Percentiles rank a stretch among this genome's conserved stretches.
Conservation (phyloP, 2,888 invertebrate genomes). For the Toxonevra muliebris region DNA sequence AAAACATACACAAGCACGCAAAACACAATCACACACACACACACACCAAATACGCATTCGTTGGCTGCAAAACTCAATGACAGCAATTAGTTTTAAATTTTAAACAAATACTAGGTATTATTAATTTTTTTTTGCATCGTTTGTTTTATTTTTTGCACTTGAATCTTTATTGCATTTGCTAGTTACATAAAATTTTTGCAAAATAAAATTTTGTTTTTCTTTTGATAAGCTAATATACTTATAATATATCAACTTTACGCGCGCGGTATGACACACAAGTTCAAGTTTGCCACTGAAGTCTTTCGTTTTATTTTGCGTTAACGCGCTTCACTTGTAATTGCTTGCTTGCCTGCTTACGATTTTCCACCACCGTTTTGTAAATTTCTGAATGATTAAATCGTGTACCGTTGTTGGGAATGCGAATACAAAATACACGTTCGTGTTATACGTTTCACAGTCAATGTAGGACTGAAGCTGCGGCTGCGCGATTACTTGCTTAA, state of each 20-base stretch:
- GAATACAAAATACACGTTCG: neutral
- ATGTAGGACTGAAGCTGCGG: slow-evolving; percentile 60
- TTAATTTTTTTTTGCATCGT: neutral
- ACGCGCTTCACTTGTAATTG: neutral
- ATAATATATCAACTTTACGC: too few relatives aligned
- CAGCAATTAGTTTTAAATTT: neutral
- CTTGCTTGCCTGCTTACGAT: slow-evolving; percentile 5
- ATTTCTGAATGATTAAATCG: slow-evolving; percentile 14
- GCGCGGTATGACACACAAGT: slow-evolving; percentile 44
- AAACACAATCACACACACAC: neutral
- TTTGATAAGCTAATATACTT: slow-evolving; percentile 14
- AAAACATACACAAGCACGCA: too few relatives aligned
- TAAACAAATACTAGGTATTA: neutral
- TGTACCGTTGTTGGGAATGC: slow-evolving; percentile 11
- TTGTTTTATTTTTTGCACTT: neutral
- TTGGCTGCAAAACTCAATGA: neutral
- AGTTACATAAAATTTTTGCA: slow-evolving; percentile 13
- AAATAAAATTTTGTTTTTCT: slow-evolving; percentile 3
- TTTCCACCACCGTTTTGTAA: slow-evolving; percentile 24
- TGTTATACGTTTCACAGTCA: slow-evolving; percentile 59
- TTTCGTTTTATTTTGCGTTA: slow-evolving; percentile 42
- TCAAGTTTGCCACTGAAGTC: slow-evolving; percentile 58
- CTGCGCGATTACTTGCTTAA: slow-evolving; percentile 55
- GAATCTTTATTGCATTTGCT: neutral
- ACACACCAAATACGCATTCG: neutral